Evolutionary conservation across 2,113 vertebrate species (phyloP).

Genomic region (Fulmarus glacialis): DNA sequence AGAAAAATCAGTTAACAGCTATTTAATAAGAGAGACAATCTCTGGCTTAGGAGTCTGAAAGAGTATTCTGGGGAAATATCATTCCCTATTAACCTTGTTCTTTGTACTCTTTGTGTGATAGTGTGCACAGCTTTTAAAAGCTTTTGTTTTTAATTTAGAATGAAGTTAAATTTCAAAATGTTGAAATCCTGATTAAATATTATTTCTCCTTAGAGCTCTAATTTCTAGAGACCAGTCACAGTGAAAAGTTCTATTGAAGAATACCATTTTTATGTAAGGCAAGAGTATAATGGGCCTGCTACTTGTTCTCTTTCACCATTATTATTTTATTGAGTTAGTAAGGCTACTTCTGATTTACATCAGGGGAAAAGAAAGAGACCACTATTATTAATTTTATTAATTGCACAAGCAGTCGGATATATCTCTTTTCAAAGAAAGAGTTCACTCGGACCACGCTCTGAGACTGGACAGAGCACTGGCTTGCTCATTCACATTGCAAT

Average conservation of each 20-base stretch:
- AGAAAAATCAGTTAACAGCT: background rate
- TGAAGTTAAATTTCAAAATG: background rate
- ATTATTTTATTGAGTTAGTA: conserved; percentile 2
- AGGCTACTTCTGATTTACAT: background rate
- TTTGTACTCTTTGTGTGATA: background rate
- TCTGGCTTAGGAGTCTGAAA: background rate
- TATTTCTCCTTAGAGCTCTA: background rate
- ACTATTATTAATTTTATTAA: background rate
- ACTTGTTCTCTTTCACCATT: background rate
- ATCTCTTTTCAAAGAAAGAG: background rate
- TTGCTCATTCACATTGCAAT: fast-evolving
- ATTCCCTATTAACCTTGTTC: background rate
- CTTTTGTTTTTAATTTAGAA: background rate
- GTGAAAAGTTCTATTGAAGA: background rate
- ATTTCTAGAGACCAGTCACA: background rate
- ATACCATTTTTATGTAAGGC: background rate
- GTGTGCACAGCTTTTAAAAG: background rate
- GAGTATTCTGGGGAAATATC: background rate
- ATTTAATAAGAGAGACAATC: background rate
- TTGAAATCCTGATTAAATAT: background rate
- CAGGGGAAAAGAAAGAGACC: background rate
- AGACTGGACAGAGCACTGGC: background rate
- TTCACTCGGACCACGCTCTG: fast-evolving
- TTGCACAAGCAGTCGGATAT: background rate
- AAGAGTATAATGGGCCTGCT: background rate